Conservation (phyloP, 2,888 invertebrate genomes). For the Cybosia mesomella region DNA sequence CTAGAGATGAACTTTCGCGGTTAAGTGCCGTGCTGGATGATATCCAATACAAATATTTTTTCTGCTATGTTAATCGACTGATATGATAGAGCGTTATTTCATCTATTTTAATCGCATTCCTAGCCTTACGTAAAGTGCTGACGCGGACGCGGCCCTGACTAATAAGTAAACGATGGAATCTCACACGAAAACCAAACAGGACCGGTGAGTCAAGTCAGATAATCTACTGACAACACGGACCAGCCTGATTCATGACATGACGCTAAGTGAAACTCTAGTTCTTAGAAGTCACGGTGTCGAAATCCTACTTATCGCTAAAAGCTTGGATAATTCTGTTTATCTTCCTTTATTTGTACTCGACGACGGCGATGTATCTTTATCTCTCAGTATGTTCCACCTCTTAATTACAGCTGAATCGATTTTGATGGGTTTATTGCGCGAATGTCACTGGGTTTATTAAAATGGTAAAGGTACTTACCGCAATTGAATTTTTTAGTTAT, state of each 20-base stretch:
- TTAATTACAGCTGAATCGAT: not conserved
- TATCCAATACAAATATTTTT: not conserved
- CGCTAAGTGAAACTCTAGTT: slow-evolving; percentile 29
- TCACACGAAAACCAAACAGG: slow-evolving; percentile 52
- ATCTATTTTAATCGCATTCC: slow-evolving; percentile 52
- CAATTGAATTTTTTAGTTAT: too few species aligned
- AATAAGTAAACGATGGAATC: slow-evolving; percentile 62
- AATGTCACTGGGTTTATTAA: too few species aligned
- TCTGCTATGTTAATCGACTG: not conserved
- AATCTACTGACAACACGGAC: slow-evolving; percentile 37
- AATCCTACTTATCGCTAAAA: not conserved
- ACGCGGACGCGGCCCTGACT: slow-evolving; percentile 50
- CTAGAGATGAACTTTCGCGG: not conserved
- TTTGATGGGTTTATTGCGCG: not conserved
- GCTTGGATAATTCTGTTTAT: slow-evolving; percentile 4
- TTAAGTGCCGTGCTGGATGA: not conserved
- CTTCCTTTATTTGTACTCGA: not conserved
- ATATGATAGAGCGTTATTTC: slow-evolving; percentile 7
- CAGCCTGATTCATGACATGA: slow-evolving; percentile 48
- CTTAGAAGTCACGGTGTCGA: slow-evolving; percentile 1
- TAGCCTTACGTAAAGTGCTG: slow-evolving; percentile 40
- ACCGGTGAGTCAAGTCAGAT: slow-evolving; percentile 62
- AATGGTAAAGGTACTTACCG: too few species aligned
- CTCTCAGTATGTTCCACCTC: not conserved
- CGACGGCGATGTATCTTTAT: not conserved